These are phyloP conservation scores for Agrypnia vestita DNA, from an alignment of 1,140 invertebrate genomes.

Conservation along the genomic window DNA sequence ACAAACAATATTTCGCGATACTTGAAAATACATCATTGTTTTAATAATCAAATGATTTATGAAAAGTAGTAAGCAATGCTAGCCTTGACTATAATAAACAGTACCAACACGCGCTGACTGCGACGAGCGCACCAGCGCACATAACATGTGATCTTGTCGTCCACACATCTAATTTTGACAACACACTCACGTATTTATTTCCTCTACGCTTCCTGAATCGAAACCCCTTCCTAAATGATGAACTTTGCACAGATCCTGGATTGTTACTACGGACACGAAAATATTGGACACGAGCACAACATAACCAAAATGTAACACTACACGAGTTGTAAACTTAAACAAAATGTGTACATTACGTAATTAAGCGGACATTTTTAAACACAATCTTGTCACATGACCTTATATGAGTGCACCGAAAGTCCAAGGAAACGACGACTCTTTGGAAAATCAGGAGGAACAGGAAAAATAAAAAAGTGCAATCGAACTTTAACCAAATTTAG, in stretches of 20 bases:
- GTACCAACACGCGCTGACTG: conserved; percentile 33
- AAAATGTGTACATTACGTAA: conserved; percentile 60
- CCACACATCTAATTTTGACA: conserved; percentile 43
- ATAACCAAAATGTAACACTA: conserved; percentile 56
- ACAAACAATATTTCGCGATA: too few species aligned
- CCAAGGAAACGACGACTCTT: not conserved
- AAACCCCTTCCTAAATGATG: not conserved
- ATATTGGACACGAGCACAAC: conserved; percentile 42
- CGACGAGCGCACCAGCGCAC: conserved; percentile 1
- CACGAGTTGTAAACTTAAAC: conserved; percentile 52
- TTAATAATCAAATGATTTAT: not conserved
- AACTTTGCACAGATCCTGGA: not conserved
- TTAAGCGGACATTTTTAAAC: conserved; percentile 59
- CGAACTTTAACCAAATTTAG: conserved; percentile 54
- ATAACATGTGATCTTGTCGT: conserved; percentile 35
- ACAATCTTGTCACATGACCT: conserved; percentile 55
- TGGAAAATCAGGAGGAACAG: conserved; percentile 8
- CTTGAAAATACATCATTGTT: too few species aligned
- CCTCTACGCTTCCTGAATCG: conserved; percentile 12
- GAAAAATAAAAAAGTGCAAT: conserved; percentile 40
- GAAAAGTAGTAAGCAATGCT: not conserved
- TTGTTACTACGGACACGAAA: not conserved
- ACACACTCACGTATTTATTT: conserved; percentile 26
- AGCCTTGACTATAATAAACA: conserved; percentile 42
- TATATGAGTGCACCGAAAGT: conserved; percentile 46